A percentile compares a stretch with the other conserved stretches of the same genome.
Evolutionary conservation across 2,888 invertebrate genomes (phyloP).

Genomic region (Ethmia dodecea): DNA sequence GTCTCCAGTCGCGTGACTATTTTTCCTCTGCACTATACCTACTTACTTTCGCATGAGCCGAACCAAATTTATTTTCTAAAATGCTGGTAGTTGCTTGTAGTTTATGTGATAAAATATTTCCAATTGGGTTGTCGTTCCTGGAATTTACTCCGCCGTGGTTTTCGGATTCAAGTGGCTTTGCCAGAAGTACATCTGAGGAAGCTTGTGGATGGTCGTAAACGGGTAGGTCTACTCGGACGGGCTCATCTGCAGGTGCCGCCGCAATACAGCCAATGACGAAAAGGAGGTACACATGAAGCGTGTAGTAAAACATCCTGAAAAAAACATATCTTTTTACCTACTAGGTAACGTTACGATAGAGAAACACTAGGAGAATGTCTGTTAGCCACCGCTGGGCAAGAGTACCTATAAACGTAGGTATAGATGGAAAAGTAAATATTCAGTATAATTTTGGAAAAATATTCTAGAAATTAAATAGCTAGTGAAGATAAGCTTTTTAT

Average conservation of each 20-base stretch:
- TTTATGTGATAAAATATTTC: slow-evolving; percentile 37
- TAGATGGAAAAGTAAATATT: too few relatives aligned
- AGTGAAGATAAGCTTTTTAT: too few relatives aligned
- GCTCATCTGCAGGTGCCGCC: slow-evolving; percentile 51
- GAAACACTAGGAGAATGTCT: too few relatives aligned
- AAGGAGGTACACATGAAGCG: slow-evolving; percentile 23
- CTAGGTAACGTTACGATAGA: too few relatives aligned
- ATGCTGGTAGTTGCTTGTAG: slow-evolving; percentile 32
- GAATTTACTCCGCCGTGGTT: slow-evolving; percentile 40
- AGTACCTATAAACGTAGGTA: too few relatives aligned
- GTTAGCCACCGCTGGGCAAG: too few relatives aligned
- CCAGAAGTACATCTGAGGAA: slow-evolving; percentile 22
- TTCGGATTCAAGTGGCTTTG: slow-evolving; percentile 35
- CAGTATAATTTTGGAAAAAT: too few relatives aligned
- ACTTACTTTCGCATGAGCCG: slow-evolving; percentile 15
- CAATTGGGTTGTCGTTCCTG: slow-evolving; percentile 25
- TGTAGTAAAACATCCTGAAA: too few relatives aligned
- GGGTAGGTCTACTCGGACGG: slow-evolving; percentile 56
- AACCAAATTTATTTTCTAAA: slow-evolving; percentile 27
- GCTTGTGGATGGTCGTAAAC: slow-evolving; percentile 49
- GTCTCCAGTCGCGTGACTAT: too few relatives aligned
- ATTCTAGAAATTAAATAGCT: too few relatives aligned
- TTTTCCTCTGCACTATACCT: too few relatives aligned
- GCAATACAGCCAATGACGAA: slow-evolving; percentile 25
- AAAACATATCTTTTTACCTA: too few relatives aligned